These are phyloP conservation scores for Tetranychus truncatus DNA, from an alignment of 2,888 invertebrate species.

Conservation along the genomic window DNA sequence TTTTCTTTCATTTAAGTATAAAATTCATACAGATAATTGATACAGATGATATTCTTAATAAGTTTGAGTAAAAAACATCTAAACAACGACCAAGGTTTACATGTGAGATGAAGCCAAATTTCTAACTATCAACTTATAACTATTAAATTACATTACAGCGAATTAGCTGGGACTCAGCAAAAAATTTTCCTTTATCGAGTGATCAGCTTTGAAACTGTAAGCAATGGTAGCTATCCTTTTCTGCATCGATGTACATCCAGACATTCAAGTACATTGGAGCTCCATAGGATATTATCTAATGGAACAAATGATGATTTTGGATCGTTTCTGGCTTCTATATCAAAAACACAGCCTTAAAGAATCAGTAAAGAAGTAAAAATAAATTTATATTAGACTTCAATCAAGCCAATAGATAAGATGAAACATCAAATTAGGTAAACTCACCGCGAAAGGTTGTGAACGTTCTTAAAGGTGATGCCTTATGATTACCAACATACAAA, in stretches of 20 bases:
- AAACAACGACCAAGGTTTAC: no score
- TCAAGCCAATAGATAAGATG: neutral
- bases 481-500: neutral
- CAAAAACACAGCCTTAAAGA: neutral
- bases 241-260: neutral
- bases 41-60: no score
- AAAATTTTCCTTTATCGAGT: no score
- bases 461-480: neutral
- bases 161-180: no score
- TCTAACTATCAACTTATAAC: no score
- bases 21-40: no score
- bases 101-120: no score
- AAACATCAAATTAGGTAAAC: neutral
- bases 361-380: neutral
- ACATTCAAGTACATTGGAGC: neutral
- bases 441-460: neutral
- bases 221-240: neutral
- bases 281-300: neutral
- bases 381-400: neutral
- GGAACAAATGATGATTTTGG: neutral
- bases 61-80: no score
- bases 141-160: no score
- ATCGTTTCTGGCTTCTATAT: neutral
- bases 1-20: no score
- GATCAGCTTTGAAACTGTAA: no score